Evolutionary conservation across 2,888 invertebrate species (phyloP), one percentile per base, ranked within the genome.

Genomic region (Lasioglossum lativentre): DNA sequence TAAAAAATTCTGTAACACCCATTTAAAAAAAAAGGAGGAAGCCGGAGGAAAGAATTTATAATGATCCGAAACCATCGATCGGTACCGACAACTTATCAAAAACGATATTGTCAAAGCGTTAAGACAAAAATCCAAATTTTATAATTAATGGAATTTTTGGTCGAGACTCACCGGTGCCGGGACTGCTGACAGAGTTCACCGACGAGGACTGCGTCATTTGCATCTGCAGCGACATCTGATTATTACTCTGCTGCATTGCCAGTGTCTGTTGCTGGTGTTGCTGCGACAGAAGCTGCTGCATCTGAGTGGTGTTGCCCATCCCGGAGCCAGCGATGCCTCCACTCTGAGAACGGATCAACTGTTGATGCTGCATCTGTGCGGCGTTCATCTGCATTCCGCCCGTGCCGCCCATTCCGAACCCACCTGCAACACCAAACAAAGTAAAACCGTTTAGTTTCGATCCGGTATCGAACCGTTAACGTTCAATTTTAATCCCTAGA

Each of bases 221-320:
- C 93, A 95, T 94, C 87, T 95, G 95, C 95, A 96, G 95, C 30
- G 96, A 95, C 96, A 96, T 96, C 95, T 96, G 95, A 95, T 94
- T 95, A 94, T 95, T 94, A 84, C 92, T 93, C 87, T 96, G 95
- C 88, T 96, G 96, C 95, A 96, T 95, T 30, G 93, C 94, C 78
- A 96, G 92, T 75, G 94, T 95, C 88, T 96, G 96, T 80, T 96
- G 96, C 91, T 96, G 96, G 89, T 96, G 96, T 92, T 96, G 95
- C 90, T 96, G 96, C 85, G 94, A 93, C 83, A 96, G 92, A 93
- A 96, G 94, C 87, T 96, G 96, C 90, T 96, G 96, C 94, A 95
- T 96, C 93, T 96, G 94, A 80, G 94, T 91, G 86, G 91, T 94
- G 88, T 93, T 95, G 59, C 92, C 90, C 94, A 94, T 95, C 80